A percentile compares a stretch with the other conserved stretches of the same genome.
phyloP scores from a whole-genome alignment of 2,888 invertebrate genomes.

The Copidosoma aretas region DNA sequence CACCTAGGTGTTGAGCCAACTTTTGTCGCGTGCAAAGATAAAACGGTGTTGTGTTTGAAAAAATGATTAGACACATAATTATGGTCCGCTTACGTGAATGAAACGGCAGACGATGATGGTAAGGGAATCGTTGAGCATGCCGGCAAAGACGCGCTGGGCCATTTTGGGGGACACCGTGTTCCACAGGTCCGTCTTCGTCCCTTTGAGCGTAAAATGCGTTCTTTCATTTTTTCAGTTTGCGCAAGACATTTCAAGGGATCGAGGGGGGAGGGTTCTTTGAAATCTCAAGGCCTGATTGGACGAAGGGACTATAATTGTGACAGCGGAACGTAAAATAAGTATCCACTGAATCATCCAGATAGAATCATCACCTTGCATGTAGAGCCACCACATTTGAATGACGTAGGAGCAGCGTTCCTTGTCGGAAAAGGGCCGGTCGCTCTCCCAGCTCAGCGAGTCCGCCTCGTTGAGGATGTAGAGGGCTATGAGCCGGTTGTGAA shows the following conservation, averaged over 20 bases:
- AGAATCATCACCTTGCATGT: conserved; percentile 78
- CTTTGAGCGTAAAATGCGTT: conserved; percentile 54
- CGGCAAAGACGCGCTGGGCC: conserved; percentile 84
- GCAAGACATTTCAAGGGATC: conserved; percentile 46
- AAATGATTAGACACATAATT: too few species aligned
- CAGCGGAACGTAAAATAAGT: too few species aligned
- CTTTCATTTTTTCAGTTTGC: too few species aligned
- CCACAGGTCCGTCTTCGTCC: conserved; percentile 83
- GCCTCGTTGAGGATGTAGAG: conserved; percentile 84
- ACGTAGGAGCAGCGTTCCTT: conserved; percentile 81
- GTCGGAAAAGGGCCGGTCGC: conserved; percentile 71
- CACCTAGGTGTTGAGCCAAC: too few species aligned
- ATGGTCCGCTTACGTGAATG: conserved; percentile 70
- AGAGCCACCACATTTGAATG: conserved; percentile 89
- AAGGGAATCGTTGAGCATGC: conserved; percentile 85
- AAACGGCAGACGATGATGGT: conserved; percentile 82
- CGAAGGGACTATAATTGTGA: too few species aligned
- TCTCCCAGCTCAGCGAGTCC: conserved; percentile 79
- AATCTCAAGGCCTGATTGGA: too few species aligned
- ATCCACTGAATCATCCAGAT: not conserved
- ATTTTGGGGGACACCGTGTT: conserved; percentile 87
- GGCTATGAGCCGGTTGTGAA: conserved; percentile 79
- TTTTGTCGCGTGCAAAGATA: too few species aligned
- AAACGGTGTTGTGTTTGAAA: too few species aligned
- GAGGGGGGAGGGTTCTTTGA: too few species aligned